Conservation (phyloP, 23 tunicate genomes). For the Aplidium turbinatum region DNA sequence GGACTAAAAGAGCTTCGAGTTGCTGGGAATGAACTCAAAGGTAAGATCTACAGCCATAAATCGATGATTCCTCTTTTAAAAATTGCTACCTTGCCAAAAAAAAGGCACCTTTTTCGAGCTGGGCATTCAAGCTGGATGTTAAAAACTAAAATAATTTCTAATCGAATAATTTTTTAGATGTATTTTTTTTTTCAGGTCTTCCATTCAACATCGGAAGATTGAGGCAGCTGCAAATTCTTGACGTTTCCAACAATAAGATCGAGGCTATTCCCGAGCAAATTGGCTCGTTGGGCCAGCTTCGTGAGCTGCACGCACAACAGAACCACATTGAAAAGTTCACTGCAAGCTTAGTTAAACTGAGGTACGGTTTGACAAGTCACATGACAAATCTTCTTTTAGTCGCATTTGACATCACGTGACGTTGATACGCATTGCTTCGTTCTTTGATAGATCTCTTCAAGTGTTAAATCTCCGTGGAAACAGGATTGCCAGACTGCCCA, state of each 20-base stretch:
- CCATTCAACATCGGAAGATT: slow-evolving; percentile 73
- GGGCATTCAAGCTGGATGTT: neutral
- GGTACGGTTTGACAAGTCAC: slow-evolving; percentile 17
- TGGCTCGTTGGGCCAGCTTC: slow-evolving; percentile 48
- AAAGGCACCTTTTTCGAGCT: neutral
- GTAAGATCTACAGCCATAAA: too few relatives aligned
- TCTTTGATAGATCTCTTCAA: slow-evolving; percentile 62
- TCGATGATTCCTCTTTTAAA: too few relatives aligned
- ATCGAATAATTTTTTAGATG: neutral
- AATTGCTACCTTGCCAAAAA: too few relatives aligned
- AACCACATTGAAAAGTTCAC: slow-evolving; percentile 70
- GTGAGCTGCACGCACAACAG: slow-evolving; percentile 61
- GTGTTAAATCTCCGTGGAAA: slow-evolving; percentile 59
- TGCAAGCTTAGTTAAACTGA: slow-evolving; percentile 50
- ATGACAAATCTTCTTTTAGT: neutral
- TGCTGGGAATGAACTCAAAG: slow-evolving; percentile 65
- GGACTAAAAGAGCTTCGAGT: slow-evolving; percentile 59
- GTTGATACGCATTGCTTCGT: neutral
- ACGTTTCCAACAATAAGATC: slow-evolving; percentile 81
- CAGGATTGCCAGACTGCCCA: slow-evolving; percentile 59
- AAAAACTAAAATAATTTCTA: neutral
- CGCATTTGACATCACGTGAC: neutral
- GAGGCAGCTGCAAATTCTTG: slow-evolving; percentile 48
- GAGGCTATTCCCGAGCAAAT: slow-evolving; percentile 80
- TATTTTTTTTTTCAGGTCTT: slow-evolving; percentile 32